Evolutionary conservation across 2,888 invertebrate genomes (phyloP), one percentile per base, ranked within the genome.

Genomic region (Luperina nickerlii): DNA sequence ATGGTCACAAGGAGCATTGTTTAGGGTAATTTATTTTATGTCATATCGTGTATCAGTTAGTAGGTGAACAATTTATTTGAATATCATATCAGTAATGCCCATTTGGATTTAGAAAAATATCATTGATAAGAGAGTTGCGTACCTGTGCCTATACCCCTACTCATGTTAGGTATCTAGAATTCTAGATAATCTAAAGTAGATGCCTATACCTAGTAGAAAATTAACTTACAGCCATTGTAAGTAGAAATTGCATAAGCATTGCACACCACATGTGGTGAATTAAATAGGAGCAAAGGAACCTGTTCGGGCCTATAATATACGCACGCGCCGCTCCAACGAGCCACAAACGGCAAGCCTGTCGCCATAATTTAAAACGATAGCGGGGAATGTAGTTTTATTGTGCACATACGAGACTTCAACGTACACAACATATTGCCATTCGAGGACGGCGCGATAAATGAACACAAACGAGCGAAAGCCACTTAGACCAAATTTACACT

Each of bases 401-500:
- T 95, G 90, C 91, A 92, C 91, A 94, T 94, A 94, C 90, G 91
- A 93, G 92, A 93, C 93, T 94, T 94, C 92, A 94, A 92, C 92
- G 90, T 94, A 92, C 91, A 92, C 92, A 95, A 94, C 94, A 95
- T 94, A 95, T 93, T 93, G 94, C 94, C 91, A 92, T 94, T 92
- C 89, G 93, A 92, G 93, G 91, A 94, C 92, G 92, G 92, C 91
- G 92, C 93, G 94, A 94, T 95, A 96, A 96, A 96, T 95, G 95
- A 94, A 94, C 93, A 94, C 94, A 95, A 95, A 95, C 94, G 94
- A 96, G 95, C 95, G 95, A 95, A 96, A 96, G 96, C 94, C 94
- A 96, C 95, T 96, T 96, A 96, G 94, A 96, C 95, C 96, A 95
- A 96, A 96, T 96, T 96, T 96, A 96, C 95, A 95, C 97, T 96